A percentile compares a stretch with the other conserved stretches of the same genome.
Conservation (phyloP, 2,113 vertebrate genomes). For the Neoarius graeffei region DNA sequence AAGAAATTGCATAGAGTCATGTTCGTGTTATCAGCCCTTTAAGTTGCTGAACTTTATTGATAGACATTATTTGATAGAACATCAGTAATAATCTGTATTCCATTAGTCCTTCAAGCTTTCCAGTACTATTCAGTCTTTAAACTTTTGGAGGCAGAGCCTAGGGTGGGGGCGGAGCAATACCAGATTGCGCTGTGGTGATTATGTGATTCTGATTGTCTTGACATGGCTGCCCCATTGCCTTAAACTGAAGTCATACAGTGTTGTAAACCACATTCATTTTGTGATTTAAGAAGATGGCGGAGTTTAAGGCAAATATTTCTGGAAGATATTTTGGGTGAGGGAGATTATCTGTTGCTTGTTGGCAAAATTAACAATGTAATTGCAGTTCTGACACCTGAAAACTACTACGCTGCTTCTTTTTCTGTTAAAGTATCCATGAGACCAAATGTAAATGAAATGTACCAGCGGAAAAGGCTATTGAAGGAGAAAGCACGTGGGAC, state of each 20-base stretch:
- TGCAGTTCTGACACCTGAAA: background rate
- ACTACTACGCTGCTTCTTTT: background rate
- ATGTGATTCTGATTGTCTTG: background rate
- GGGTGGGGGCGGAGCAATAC: background rate
- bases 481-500: background rate
- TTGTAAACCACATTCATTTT: background rate
- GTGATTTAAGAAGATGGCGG: background rate
- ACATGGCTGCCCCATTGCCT: constrained; percentile 52
- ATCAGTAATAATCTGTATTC: background rate
- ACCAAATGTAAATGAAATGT: background rate
- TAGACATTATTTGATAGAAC: background rate
- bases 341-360: background rate
- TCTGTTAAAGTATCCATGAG: background rate
- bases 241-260: constrained; percentile 57
- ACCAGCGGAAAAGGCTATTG: background rate
- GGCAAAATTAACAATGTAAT: background rate
- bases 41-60: background rate
- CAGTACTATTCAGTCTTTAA: background rate
- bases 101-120: too few species aligned
- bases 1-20: too few species aligned
- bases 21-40: too few species aligned
- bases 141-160: background rate
- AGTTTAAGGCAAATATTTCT: background rate
- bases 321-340: background rate
- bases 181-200: too few species aligned